Evolutionary conservation across 1,140 invertebrate species (phyloP), one percentile per base, ranked within the genome.

Genomic region (Adoxophyes honmai): DNA sequence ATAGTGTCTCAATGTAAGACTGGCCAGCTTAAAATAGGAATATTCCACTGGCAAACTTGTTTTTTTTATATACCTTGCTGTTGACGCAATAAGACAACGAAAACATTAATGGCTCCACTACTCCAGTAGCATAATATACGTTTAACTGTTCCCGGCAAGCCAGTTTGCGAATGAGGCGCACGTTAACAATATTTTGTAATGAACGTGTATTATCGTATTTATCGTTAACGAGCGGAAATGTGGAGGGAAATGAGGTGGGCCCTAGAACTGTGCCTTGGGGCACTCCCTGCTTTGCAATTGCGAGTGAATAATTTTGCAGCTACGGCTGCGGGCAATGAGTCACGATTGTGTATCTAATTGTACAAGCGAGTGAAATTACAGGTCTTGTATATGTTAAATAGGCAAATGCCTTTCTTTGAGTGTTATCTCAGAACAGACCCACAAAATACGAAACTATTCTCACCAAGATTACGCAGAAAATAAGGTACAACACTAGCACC

Each of bases 201-300:
- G 72, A 53, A 59, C 64, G 63, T 55, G 60, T 67, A 82, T 86
- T 79, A 82, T 79, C 74, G 68, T 73, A 68, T 68, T 77, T 82
- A 78, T 75, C 71, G 67, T 58, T 70, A 76, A 78, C 71, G 72
- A 83, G 69, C 77, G 80, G 80, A 86, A 81, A 79, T 65, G 62
- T 59, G 58, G 58, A 65, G 59, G 62, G 68, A 76, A 78, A 78
- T 69, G 61, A 74, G 59, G 67, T 66, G 63, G 69, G 72, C 55
- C 65, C 60, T 73, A 78, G 57, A 71, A 69, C 73, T 64, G 60
- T 62, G 57, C 74, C 73, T 71, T 70, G 68, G 44, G 67, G 68
- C 73, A 72, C 65, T 68, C 72, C 66, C 56, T 51, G 38, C 39
- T 11, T 59, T 38, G 59, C 64, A 70, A 62, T 70, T 63, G 42